Evolutionary conservation across 92 coral and sea anemone species (phyloP).

Genomic region (Heteractis magnifica): DNA sequence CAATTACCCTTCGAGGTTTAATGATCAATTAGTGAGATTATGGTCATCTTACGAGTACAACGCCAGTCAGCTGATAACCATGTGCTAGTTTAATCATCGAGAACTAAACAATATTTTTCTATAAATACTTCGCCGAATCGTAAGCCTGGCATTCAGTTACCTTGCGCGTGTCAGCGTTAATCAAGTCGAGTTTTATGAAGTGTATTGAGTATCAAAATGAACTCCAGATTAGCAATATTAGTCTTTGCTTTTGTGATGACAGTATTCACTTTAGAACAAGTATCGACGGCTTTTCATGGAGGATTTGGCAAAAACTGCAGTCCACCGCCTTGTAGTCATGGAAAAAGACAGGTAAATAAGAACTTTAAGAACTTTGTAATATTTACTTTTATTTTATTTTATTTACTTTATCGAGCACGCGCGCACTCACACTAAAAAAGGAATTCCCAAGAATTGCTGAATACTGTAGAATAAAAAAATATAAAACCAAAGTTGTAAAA

Average conservation of each 20-base stretch:
- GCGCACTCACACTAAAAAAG: too few relatives aligned
- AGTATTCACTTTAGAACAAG: slow-evolving; percentile 3
- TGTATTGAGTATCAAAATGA: not conserved
- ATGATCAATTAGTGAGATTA: not conserved
- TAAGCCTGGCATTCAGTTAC: not conserved
- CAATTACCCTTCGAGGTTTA: not conserved
- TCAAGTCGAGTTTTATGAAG: not conserved
- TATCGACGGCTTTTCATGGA: not conserved
- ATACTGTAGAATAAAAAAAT: too few relatives aligned
- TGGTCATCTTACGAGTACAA: not conserved
- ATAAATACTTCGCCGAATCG: not conserved
- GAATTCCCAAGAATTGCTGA: too few relatives aligned
- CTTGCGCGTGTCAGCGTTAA: not conserved
- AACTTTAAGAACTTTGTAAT: not conserved
- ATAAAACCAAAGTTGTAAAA: too few relatives aligned
- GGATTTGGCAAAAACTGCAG: slow-evolving; percentile 7
- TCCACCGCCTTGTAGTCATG: not conserved
- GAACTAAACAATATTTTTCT: not conserved
- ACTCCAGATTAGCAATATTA: not conserved
- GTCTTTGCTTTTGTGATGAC: not conserved
- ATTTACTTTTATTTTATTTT: too few relatives aligned
- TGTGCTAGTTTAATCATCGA: not conserved
- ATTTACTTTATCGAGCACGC: too few relatives aligned
- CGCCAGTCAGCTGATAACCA: not conserved
- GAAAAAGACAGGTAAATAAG: slow-evolving; percentile 1